Evolutionary conservation across 1,140 invertebrate genomes (phyloP), one percentile per base, ranked within the genome.

Genomic region (Agraylea sexmaculata): DNA sequence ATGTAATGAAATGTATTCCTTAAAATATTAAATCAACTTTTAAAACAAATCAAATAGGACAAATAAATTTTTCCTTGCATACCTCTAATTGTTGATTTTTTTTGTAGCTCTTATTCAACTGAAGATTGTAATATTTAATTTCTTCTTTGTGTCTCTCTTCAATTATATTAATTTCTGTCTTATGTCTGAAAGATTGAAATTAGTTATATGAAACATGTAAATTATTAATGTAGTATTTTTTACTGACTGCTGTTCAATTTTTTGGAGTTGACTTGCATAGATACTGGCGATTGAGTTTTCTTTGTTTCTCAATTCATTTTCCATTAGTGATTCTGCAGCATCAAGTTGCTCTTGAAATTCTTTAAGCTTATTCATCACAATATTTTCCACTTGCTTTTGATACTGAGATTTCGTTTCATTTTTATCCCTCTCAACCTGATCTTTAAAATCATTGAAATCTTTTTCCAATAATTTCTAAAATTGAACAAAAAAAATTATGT

Each of bases 301-400:
- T 30, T 73, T 73, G n/a, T 63, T 66, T 7, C 75, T 69, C 1
- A 80, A 62, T 52, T 82, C 78, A 1, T 58, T 57, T 42, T 78
- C 71, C 47, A 84, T 67, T 27, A 71, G 66, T 11, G 64, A 59
- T 58, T 83, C 75, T 4, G 74, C 75, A 15, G 67, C 54, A 45
- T 86, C 80, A 10, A 86, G 62, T 56, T 86, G 80, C 4, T 53
- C 58, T 54, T 86, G 82, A 53, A 86, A 86, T 57, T 87, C 82
- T 49, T 75, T 71, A 35, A 85, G 55, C 57, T 87, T 87, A 12
- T 70, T 69, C 42, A 75, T 66, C 2, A 87, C 81, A 2, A 83
- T 77, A 29, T 75, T 69, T 40, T 87, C 82, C 19, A 87, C 62
- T 61, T 87, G 83, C 40, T 77, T 76, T 53, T 87, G 83, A 52